phyloP scores from a whole-genome alignment of 2,797 vertebrate species.

The Squalus acanthias region DNA sequence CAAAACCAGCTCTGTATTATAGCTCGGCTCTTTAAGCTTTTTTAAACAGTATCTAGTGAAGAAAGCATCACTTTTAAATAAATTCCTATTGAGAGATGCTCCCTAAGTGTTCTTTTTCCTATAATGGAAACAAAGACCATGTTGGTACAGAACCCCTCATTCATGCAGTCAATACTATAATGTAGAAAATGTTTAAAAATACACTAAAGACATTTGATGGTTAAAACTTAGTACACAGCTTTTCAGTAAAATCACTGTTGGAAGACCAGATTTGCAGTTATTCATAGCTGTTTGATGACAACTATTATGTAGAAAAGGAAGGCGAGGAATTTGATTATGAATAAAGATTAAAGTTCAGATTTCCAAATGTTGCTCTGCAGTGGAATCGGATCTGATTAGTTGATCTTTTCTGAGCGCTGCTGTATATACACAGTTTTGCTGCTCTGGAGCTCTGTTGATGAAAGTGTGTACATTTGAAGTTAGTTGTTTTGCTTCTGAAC shows the following conservation, averaged over 20 bases:
- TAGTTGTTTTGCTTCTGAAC: conserved; percentile 19
- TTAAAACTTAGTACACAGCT: background rate
- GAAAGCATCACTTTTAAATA: background rate
- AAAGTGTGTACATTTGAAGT: background rate
- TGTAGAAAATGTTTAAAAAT: background rate
- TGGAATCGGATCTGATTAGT: background rate
- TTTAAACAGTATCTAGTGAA: background rate
- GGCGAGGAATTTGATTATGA: background rate
- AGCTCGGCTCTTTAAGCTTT: background rate
- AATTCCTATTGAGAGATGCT: background rate
- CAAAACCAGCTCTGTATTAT: background rate
- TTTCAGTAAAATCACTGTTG: background rate
- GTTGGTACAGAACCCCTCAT: background rate
- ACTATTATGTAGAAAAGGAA: background rate
- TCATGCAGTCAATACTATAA: background rate
- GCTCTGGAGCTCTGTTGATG: conserved; percentile 21
- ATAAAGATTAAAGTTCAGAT: conserved; percentile 19
- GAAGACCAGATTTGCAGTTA: background rate
- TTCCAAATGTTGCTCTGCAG: background rate
- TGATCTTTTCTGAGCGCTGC: background rate
- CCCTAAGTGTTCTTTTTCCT: background rate
- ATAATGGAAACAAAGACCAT: background rate
- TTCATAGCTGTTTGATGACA: background rate
- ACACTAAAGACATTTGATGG: background rate
- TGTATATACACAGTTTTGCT: conserved; percentile 16